phyloP scores from a whole-genome alignment of 2,113 vertebrate species.

The Mormyrus iriodes region DNA sequence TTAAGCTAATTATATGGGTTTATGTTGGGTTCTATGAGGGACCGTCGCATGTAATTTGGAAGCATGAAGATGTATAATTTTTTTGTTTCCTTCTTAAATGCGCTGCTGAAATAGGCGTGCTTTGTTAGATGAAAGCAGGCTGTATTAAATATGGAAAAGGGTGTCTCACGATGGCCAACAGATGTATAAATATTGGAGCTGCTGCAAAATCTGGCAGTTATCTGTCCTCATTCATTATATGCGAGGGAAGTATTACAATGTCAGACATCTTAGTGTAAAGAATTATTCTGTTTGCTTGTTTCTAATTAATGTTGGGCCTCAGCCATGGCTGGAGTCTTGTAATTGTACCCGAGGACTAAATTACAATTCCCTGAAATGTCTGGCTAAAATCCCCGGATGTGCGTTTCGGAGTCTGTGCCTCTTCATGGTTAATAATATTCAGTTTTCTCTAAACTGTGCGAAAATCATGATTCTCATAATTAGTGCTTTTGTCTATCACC shows the following conservation, averaged over 20 bases:
- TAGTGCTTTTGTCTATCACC: not conserved
- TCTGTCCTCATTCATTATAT: not conserved
- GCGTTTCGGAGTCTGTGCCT: not conserved
- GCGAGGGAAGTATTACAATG: not conserved
- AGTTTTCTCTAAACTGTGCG: not conserved
- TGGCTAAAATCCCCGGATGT: not conserved
- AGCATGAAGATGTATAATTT: slow-evolving; percentile 18
- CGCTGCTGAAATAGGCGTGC: slow-evolving; percentile 23
- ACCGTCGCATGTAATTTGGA: slow-evolving; percentile 33
- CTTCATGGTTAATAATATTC: not conserved
- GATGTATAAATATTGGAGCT: not conserved
- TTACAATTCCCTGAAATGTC: not conserved
- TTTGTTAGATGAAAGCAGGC: not conserved
- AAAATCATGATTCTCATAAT: not conserved
- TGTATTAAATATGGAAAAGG: not conserved
- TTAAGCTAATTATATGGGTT: slow-evolving; percentile 47
- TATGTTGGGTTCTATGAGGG: slow-evolving; percentile 23
- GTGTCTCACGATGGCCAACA: not conserved
- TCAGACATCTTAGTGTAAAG: not conserved
- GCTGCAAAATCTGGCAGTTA: not conserved
- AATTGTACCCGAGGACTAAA: not conserved
- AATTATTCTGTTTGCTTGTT: slow-evolving; percentile 1
- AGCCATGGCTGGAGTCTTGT: not conserved
- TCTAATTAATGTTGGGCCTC: not conserved
- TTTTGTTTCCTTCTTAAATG: slow-evolving; percentile 30